Percentiles rank a stretch among this genome's conserved stretches.
Evolutionary conservation across 2,888 invertebrate genomes (phyloP).

Genomic region (Kryphioiulus occultus): DNA sequence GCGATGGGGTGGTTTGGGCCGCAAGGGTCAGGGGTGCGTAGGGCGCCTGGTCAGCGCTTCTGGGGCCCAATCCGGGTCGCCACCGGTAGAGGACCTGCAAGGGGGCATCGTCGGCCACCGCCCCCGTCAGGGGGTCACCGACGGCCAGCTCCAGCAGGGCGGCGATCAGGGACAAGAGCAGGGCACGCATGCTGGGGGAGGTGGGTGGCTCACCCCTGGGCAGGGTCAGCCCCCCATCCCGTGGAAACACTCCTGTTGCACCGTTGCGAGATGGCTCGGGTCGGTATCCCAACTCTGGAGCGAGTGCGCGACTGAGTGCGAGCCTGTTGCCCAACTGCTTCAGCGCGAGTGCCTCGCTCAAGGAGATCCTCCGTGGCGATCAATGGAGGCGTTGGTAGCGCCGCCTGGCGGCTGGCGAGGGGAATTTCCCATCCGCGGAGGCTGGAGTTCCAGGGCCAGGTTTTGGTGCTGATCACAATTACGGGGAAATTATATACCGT

Average conservation of each 20-base stretch:
- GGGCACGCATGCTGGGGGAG: neutral
- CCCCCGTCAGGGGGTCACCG: neutral
- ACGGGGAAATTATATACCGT: too few relatives aligned
- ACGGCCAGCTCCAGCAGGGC: neutral
- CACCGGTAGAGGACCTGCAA: conserved; percentile 4
- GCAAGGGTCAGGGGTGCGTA: neutral
- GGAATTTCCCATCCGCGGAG: neutral
- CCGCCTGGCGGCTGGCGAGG: neutral
- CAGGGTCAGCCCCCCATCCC: neutral
- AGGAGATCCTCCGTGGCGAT: neutral
- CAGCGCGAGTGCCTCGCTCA: neutral
- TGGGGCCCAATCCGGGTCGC: neutral
- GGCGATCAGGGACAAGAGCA: neutral
- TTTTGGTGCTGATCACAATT: neutral
- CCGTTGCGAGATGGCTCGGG: neutral
- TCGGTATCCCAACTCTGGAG: neutral
- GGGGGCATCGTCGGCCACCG: neutral
- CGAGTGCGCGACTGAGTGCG: neutral
- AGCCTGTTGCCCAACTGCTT: conserved; percentile 16
- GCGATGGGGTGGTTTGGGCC: neutral
- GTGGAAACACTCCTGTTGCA: neutral
- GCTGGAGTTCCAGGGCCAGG: neutral
- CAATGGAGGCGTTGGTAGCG: neutral
- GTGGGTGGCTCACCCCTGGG: neutral
- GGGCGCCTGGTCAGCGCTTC: neutral